Evolutionary conservation across 2,888 invertebrate species (phyloP).

Genomic region (Acleris holmiana): DNA sequence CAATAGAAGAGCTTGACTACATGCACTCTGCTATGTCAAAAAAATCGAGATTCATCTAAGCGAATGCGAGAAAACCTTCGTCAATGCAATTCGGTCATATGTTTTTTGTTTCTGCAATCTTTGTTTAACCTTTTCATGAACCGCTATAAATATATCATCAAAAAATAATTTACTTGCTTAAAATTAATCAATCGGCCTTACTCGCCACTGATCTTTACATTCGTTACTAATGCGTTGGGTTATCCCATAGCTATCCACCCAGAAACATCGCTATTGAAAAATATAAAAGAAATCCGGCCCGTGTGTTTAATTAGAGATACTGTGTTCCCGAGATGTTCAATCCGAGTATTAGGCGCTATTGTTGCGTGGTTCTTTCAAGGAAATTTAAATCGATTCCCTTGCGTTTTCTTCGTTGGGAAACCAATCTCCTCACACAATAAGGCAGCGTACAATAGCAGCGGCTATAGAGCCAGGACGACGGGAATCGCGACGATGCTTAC

Average conservation of each 20-base stretch:
- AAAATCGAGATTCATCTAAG: too few relatives aligned
- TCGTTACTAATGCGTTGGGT: not conserved
- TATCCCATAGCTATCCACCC: not conserved
- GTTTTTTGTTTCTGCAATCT: too few relatives aligned
- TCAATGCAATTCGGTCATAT: too few relatives aligned
- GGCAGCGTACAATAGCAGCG: slow-evolving; percentile 70
- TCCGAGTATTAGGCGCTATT: slow-evolving; percentile 72
- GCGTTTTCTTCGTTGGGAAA: slow-evolving; percentile 73
- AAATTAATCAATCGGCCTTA: not conserved
- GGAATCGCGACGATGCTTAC: slow-evolving; percentile 66
- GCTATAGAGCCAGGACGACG: slow-evolving; percentile 66
- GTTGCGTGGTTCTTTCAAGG: slow-evolving; percentile 72
- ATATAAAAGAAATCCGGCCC: slow-evolving; percentile 6
- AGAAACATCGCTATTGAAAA: not conserved
- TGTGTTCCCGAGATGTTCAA: slow-evolving; percentile 61
- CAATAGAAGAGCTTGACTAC: too few relatives aligned
- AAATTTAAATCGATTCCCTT: slow-evolving; percentile 80
- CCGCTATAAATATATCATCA: too few relatives aligned
- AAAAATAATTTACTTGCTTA: not conserved
- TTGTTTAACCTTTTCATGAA: too few relatives aligned
- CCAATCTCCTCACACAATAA: slow-evolving; percentile 79
- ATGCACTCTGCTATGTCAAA: too few relatives aligned
- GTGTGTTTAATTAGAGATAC: slow-evolving; percentile 54
- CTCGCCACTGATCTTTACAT: not conserved
- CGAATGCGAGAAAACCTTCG: too few relatives aligned